A percentile compares a stretch with the other conserved stretches of the same genome.
These are phyloP conservation scores for Numenius arquata DNA, from an alignment of 2,113 vertebrate genomes.

Conservation along the genomic window DNA sequence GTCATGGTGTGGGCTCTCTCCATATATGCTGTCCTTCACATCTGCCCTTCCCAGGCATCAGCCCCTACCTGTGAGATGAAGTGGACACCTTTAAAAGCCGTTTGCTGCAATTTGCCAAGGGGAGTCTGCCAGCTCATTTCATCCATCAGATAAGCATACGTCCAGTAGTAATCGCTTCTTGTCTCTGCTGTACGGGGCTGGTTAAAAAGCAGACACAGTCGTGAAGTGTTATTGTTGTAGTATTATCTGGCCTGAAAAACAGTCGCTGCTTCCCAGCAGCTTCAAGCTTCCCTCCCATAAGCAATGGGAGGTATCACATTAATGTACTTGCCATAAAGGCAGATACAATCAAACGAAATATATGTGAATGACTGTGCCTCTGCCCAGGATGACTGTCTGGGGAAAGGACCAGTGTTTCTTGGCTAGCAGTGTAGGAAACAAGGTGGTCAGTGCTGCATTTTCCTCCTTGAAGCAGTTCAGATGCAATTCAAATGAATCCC, in stretches of 20 bases:
- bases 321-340: not conserved
- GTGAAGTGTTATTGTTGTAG: not conserved
- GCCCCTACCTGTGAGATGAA: not conserved
- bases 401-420: not conserved
- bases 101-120: not conserved
- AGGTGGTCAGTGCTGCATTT: not conserved
- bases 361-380: not conserved
- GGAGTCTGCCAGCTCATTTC: not conserved
- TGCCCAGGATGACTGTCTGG: not conserved
- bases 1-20: accelerated
- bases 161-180: not conserved
- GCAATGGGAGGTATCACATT: not conserved
- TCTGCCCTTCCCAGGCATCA: not conserved
- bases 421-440: not conserved
- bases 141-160: not conserved
- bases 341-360: not conserved
- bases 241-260: not conserved
- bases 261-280: not conserved
- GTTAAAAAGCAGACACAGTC: not conserved
- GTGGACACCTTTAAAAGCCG: not conserved
- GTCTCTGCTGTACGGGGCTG: not conserved
- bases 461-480: not conserved
- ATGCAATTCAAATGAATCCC: not conserved
- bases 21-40: accelerated
- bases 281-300: not conserved